These are phyloP conservation scores for Tenthredo mesomela DNA, from an alignment of 2,888 invertebrate genomes.

Conservation along the genomic window DNA sequence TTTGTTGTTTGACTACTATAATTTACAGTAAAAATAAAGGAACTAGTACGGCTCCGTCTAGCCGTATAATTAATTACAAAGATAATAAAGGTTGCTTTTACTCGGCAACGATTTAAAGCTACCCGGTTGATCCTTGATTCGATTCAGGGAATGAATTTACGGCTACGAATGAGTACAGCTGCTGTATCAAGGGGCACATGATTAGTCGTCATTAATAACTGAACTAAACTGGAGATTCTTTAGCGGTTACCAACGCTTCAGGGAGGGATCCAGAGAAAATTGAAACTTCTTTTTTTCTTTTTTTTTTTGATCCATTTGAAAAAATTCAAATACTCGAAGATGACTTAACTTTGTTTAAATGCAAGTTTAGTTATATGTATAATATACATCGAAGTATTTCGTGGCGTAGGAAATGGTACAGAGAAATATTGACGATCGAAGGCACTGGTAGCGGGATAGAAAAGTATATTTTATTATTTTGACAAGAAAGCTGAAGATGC, in stretches of 20 bases:
- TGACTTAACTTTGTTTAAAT: not conserved
- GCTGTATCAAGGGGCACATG: constrained; percentile 19
- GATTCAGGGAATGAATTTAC: constrained; percentile 48
- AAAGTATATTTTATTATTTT: constrained; percentile 35
- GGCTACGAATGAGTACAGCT: constrained; percentile 31
- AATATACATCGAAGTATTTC: not conserved
- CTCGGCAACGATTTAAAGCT: constrained; percentile 32
- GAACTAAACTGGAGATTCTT: constrained; percentile 30
- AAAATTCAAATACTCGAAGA: not conserved
- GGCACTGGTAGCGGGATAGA: not conserved
- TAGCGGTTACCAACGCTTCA: not conserved
- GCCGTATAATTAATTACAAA: constrained; percentile 34
- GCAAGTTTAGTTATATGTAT: no score
- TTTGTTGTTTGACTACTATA: constrained; percentile 15
- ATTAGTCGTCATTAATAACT: constrained; percentile 42
- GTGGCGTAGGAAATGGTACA: not conserved
- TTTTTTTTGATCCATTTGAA: not conserved
- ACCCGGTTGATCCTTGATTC: constrained; percentile 36
- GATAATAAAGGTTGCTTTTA: constrained; percentile 38
- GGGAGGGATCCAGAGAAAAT: not conserved
- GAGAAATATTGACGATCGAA: constrained; percentile 11
- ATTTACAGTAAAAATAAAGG: not conserved
- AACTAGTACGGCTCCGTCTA: not conserved
- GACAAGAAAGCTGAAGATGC: constrained; percentile 44
- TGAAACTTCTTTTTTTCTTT: not conserved